These are phyloP conservation scores for Dascillus cervinus DNA, from an alignment of 2,888 invertebrate species.

Conservation along the genomic window DNA sequence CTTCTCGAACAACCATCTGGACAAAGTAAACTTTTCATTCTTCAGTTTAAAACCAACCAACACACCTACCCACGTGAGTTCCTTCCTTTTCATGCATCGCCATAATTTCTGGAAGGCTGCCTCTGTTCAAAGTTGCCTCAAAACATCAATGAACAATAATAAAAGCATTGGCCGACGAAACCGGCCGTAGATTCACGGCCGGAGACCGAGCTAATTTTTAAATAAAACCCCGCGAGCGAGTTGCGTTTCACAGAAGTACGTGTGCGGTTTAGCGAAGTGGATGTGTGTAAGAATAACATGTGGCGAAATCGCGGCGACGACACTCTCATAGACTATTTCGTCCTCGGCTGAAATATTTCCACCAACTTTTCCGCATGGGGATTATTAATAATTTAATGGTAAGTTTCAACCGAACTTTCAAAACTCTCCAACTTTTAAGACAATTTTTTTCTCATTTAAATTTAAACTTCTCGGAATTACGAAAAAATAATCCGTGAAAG, in stretches of 20 bases:
- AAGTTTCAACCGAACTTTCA: too few relatives aligned
- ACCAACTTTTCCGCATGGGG: conserved; percentile 15
- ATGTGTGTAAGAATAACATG: conserved; percentile 20
- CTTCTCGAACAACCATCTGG: too few relatives aligned
- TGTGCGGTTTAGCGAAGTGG: conserved; percentile 18
- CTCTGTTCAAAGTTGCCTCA: too few relatives aligned
- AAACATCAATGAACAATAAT: conserved; percentile 3
- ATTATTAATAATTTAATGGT: conserved; percentile 12
- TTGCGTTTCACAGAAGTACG: conserved; percentile 25
- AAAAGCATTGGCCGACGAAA: conserved; percentile 8
- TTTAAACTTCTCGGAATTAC: too few relatives aligned
- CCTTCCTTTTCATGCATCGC: too few relatives aligned
- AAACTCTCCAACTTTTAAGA: too few relatives aligned
- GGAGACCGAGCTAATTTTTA: conserved; percentile 27
- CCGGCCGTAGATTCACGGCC: conserved; percentile 18
- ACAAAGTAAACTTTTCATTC: too few relatives aligned
- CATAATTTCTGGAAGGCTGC: too few relatives aligned
- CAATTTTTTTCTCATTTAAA: too few relatives aligned
- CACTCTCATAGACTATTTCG: conserved; percentile 18
- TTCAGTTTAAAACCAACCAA: too few relatives aligned
- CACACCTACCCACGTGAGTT: too few relatives aligned
- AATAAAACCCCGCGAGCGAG: conserved; percentile 26
- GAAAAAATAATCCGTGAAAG: too few relatives aligned
- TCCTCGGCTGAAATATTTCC: conserved; percentile 4
- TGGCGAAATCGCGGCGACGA: conserved; percentile 22